Evolutionary conservation across 2,888 invertebrate genomes (phyloP).

Genomic region (Tinea semifulvella): DNA sequence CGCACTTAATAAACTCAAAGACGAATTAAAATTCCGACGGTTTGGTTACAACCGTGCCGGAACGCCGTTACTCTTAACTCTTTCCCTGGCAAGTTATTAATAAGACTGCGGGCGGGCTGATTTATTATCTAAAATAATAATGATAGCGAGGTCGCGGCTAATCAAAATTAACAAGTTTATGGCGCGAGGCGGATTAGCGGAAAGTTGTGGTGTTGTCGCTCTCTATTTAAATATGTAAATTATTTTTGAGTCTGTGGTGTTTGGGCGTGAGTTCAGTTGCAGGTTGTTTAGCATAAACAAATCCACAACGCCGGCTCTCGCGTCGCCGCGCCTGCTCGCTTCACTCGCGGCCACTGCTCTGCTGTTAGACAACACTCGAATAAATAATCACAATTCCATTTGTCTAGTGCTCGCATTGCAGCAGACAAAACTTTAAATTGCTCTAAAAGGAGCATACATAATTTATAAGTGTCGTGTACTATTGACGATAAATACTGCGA

Average conservation of each 20-base stretch:
- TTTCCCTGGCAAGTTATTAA: constrained; percentile 46
- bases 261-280: constrained; percentile 31
- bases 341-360: constrained; percentile 15
- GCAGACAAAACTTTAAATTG: constrained; percentile 10
- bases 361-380: constrained; percentile 37
- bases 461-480: constrained; percentile 7
- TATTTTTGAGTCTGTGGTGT: constrained; percentile 41
- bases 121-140: constrained; percentile 41
- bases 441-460: constrained; percentile 14
- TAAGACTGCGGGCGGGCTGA: constrained; percentile 32
- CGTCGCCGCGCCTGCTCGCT: constrained; percentile 18
- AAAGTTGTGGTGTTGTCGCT: constrained; percentile 31
- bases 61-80: constrained; percentile 43
- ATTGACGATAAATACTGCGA: constrained; percentile 3
- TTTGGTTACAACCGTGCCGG: constrained; percentile 58
- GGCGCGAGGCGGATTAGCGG: constrained; percentile 29
- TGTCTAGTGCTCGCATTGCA: constrained; percentile 10
- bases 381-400: constrained; percentile 37
- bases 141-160: constrained; percentile 29
- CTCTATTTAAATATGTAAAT: constrained; percentile 52
- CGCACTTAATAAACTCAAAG: constrained; percentile 62
- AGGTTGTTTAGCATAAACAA: constrained; percentile 55
- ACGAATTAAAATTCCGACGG: constrained; percentile 62
- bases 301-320: constrained; percentile 30
- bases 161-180: constrained; percentile 44